phyloP scores from a whole-genome alignment of 2,888 invertebrate genomes.

The Hypselothyrea guttata region DNA sequence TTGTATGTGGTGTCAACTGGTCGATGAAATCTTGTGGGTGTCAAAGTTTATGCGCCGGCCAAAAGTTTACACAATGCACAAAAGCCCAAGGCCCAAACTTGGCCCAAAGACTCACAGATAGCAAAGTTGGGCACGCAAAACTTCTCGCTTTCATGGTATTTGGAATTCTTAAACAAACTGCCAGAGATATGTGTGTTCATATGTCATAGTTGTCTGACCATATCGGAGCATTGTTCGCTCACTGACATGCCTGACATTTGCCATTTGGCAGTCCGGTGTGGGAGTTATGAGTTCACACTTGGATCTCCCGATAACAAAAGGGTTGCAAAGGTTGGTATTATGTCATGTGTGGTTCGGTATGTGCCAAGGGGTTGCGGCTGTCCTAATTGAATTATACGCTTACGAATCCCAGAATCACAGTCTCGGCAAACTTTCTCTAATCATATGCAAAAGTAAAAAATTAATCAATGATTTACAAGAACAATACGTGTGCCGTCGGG shows the following conservation, averaged over 20 bases:
- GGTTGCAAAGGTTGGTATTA: constrained; percentile 32
- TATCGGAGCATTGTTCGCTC: constrained; percentile 64
- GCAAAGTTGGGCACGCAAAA: constrained; percentile 54
- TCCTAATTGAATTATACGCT: constrained; percentile 28
- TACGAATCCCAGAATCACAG: constrained; percentile 18
- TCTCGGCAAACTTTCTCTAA: constrained; percentile 55
- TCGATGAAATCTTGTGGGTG: constrained; percentile 48
- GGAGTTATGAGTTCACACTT: constrained; percentile 26
- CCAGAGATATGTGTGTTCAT: constrained; percentile 15
- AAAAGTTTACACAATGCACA: constrained; percentile 67
- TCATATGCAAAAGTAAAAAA: constrained; percentile 75
- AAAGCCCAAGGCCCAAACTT: no score
- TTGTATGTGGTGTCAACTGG: constrained; percentile 53
- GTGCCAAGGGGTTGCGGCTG: constrained; percentile 16
- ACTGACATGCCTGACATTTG: constrained; percentile 69
- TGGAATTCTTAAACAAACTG: constrained; percentile 37
- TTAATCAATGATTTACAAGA: constrained; percentile 80
- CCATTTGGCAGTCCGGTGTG: constrained; percentile 41
- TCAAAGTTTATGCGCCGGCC: constrained; percentile 62
- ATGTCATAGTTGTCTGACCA: constrained; percentile 40
- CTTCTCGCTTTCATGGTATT: constrained; percentile 30
- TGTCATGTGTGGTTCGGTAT: constrained; percentile 1
- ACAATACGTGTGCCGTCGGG: constrained; percentile 64
- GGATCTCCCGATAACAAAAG: constrained; percentile 49
- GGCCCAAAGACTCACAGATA: constrained; percentile 47